Percentiles rank a stretch among this genome's conserved stretches.
Conservation (phyloP, 2,113 vertebrate genomes). For the Trogon surrucura region DNA sequence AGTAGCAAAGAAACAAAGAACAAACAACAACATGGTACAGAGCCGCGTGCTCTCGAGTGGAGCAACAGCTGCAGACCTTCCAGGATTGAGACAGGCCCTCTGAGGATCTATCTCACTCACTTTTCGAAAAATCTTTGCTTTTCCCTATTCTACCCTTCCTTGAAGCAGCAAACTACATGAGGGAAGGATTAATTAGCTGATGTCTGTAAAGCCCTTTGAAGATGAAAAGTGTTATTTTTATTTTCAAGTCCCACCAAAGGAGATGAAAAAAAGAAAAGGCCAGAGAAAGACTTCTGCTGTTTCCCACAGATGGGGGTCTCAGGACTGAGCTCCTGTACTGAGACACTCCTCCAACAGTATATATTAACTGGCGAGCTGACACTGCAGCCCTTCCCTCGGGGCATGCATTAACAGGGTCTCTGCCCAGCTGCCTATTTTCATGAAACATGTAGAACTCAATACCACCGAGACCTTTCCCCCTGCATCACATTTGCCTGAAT, state of each 20-base stretch:
- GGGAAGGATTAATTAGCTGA: slow-evolving; percentile 49
- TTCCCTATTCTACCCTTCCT: slow-evolving; percentile 3
- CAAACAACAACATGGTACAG: neutral
- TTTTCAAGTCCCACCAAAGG: slow-evolving; percentile 33
- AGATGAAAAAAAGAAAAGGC: neutral
- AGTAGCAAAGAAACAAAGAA: neutral
- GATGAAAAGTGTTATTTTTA: slow-evolving; percentile 59
- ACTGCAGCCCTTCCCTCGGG: neutral
- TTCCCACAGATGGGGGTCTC: neutral
- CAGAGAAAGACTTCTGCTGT: neutral
- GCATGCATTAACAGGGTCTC: slow-evolving; percentile 7
- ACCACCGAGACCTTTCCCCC: neutral
- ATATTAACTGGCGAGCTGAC: neutral
- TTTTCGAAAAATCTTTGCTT: slow-evolving; percentile 18
- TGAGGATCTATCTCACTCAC: slow-evolving; percentile 5
- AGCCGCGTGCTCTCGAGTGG: neutral
- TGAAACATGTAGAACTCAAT: neutral
- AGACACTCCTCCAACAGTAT: neutral
- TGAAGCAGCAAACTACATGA: neutral
- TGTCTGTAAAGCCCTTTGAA: slow-evolving; percentile 58
- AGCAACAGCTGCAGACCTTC: neutral
- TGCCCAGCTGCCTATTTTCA: slow-evolving; percentile 41
- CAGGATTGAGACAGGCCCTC: neutral
- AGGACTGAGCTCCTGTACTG: neutral
- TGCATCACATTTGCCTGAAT: neutral